Conservation (phyloP, 2,888 invertebrate genomes). For the Aelia acuminata region DNA sequence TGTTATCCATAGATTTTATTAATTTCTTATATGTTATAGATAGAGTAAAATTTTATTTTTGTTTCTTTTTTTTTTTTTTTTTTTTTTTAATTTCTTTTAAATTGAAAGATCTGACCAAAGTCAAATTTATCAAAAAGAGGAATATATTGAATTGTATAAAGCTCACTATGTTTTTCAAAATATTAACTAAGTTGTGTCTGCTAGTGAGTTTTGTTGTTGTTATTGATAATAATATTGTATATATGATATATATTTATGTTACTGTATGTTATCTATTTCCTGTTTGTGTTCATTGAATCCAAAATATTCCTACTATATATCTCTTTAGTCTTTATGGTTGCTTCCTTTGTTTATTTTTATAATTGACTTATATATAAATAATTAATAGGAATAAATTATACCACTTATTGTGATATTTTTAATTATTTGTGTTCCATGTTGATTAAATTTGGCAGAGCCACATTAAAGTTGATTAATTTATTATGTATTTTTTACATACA, state of each 20-base stretch:
- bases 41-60: background rate
- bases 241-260: background rate
- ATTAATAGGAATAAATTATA: background rate
- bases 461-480: background rate
- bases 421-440: background rate
- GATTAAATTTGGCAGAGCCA: background rate
- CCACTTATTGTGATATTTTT: background rate
- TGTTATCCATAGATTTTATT: background rate
- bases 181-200: background rate
- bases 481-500: background rate
- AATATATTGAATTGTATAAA: background rate
- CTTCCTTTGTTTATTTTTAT: conserved; percentile 31
- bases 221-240: background rate
- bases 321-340: background rate
- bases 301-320: background rate
- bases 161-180: background rate
- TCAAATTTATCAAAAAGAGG: background rate
- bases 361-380: background rate
- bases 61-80: background rate
- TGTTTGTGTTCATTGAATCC: background rate
- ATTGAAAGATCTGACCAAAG: background rate
- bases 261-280: background rate
- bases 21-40: conserved; percentile 2
- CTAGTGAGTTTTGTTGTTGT: background rate
- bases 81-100: background rate